Evolutionary conservation across 92 coral and sea anemone species (phyloP).

Genomic region (Heteractis magnifica): DNA sequence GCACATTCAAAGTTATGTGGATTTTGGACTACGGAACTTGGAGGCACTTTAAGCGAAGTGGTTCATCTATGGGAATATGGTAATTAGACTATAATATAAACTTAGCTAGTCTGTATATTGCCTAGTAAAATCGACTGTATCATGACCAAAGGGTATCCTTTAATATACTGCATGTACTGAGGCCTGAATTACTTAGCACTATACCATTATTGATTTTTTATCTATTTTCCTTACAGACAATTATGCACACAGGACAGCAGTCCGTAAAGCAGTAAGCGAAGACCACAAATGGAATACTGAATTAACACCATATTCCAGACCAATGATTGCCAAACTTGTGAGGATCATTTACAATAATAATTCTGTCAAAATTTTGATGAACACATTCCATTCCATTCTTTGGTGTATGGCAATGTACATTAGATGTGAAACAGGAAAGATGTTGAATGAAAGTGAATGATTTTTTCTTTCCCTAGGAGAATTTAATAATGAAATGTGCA

Average conservation of each 20-base stretch:
- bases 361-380: too few relatives aligned
- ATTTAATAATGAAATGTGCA: constrained; percentile 58
- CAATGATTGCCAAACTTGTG: constrained; percentile 69
- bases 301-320: constrained; percentile 44
- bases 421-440: too few relatives aligned
- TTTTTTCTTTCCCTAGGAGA: constrained; percentile 50
- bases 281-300: constrained; percentile 63
- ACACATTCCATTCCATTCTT: neutral
- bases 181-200: too few relatives aligned
- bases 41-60: constrained; percentile 76
- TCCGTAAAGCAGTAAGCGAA: constrained; percentile 71
- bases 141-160: too few relatives aligned
- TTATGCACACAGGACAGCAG: constrained; percentile 76
- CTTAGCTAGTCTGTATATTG: neutral
- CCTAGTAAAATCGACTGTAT: neutral
- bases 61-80: constrained; percentile 91
- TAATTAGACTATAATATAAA: neutral
- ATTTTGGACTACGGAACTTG: constrained; percentile 86
- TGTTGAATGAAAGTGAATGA: too few relatives aligned
- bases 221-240: constrained; percentile 47
- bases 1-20: constrained; percentile 83
- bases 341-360: too few relatives aligned
- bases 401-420: too few relatives aligned
- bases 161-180: too few relatives aligned
- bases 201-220: too few relatives aligned